These are phyloP conservation scores for Myiotriccus ornatus DNA, from an alignment of 2,797 vertebrate species.

Conservation along the genomic window DNA sequence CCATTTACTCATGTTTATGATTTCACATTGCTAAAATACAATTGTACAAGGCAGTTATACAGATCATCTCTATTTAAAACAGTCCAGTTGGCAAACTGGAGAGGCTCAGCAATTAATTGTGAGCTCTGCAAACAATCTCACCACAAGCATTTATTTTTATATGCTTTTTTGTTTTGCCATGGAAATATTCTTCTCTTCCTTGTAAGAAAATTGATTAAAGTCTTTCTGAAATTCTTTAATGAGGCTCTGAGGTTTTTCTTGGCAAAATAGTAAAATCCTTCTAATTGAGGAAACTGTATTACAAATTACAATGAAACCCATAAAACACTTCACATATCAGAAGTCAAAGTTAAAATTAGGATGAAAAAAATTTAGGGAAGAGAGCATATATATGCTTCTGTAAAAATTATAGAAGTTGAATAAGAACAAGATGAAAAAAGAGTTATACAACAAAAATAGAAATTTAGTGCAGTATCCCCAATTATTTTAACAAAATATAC, in stretches of 20 bases:
- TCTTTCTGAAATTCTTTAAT: neutral
- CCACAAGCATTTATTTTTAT: neutral
- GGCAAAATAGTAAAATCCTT: neutral
- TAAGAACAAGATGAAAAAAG: neutral
- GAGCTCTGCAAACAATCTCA: neutral
- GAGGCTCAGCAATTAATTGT: neutral
- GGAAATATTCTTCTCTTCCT: neutral
- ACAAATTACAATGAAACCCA: neutral
- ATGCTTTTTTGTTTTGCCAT: neutral
- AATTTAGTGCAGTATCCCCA: neutral
- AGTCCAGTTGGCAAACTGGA: neutral
- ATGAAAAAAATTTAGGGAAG: neutral
- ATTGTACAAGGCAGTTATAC: neutral
- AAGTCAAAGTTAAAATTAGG: neutral
- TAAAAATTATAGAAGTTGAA: neutral
- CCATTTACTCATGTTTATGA: neutral
- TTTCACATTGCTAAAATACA: neutral
- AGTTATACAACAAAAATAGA: neutral
- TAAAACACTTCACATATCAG: neutral
- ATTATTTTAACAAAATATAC: neutral
- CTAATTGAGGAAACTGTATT: neutral
- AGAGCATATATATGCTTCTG: neutral
- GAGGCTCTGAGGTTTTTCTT: neutral
- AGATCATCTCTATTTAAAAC: neutral
- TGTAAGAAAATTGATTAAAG: neutral